Conservation (phyloP, 2,113 vertebrate genomes). For the Neolamprologus caudopunctatus region DNA sequence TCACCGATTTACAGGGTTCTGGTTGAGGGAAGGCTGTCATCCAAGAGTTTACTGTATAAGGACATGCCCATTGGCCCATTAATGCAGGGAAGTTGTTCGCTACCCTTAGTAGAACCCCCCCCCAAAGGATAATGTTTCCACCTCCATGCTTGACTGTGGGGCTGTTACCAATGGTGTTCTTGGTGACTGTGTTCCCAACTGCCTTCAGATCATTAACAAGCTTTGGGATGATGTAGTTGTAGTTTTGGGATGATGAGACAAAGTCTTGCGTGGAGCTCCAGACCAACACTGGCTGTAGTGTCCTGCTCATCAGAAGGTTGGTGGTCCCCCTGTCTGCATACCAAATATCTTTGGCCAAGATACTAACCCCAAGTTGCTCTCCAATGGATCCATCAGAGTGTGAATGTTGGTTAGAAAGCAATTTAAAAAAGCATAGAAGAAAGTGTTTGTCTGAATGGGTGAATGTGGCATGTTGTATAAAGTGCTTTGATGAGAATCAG, state of each 20-base stretch:
- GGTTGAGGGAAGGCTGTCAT: background rate
- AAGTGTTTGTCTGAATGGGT: background rate
- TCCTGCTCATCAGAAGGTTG: background rate
- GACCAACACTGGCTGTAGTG: background rate
- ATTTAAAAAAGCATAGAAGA: background rate
- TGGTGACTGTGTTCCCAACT: background rate
- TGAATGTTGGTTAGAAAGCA: background rate
- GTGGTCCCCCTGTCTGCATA: background rate
- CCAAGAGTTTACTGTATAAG: background rate
- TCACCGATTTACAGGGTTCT: background rate
- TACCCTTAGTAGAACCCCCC: fast-evolving
- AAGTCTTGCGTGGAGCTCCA: background rate
- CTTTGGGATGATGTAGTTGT: background rate
- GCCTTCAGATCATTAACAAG: background rate
- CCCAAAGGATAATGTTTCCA: background rate
- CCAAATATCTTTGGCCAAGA: background rate
- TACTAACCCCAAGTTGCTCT: background rate
- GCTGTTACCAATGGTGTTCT: background rate
- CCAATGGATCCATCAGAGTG: background rate
- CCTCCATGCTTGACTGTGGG: background rate
- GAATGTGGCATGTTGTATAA: background rate
- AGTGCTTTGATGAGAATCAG: background rate
- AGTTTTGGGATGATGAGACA: background rate
- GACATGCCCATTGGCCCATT: background rate
- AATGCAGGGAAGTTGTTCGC: background rate